Evolutionary conservation across 2,113 vertebrate species (phyloP).

Genomic region (Amblyornis subalaris): DNA sequence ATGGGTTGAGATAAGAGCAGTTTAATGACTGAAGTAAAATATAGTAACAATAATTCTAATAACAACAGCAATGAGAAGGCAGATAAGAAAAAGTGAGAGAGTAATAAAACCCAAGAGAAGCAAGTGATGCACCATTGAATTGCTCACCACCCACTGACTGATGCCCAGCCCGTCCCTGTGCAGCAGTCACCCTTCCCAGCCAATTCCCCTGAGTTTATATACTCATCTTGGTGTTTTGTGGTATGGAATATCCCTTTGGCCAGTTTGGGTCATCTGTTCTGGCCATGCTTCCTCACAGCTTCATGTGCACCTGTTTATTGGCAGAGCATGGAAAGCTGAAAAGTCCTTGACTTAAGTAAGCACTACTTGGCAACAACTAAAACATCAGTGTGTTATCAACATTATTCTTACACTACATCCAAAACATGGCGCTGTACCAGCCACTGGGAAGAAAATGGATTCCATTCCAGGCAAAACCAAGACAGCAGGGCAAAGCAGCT

Average conservation of each 20-base stretch:
- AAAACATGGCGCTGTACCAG: neutral
- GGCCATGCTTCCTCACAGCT: neutral
- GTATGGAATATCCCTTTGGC: neutral
- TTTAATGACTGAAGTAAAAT: neutral
- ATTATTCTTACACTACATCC: neutral
- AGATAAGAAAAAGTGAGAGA: neutral
- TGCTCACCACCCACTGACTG: neutral
- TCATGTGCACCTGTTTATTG: neutral
- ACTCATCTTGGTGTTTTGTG: neutral
- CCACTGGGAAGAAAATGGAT: neutral
- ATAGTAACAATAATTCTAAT: neutral
- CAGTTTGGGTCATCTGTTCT: neutral
- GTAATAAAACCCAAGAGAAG: neutral
- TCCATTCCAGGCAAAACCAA: neutral
- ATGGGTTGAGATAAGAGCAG: neutral
- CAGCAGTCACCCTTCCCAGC: neutral
- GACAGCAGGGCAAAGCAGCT: neutral
- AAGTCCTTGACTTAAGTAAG: neutral
- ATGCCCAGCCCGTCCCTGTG: neutral
- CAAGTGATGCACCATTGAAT: neutral
- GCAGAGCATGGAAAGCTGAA: neutral
- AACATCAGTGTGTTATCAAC: neutral
- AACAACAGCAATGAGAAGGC: neutral
- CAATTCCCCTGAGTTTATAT: neutral
- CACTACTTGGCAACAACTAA: neutral